phyloP scores from a whole-genome alignment of 2,888 invertebrate genomes.

The Diplolepis rosae region DNA sequence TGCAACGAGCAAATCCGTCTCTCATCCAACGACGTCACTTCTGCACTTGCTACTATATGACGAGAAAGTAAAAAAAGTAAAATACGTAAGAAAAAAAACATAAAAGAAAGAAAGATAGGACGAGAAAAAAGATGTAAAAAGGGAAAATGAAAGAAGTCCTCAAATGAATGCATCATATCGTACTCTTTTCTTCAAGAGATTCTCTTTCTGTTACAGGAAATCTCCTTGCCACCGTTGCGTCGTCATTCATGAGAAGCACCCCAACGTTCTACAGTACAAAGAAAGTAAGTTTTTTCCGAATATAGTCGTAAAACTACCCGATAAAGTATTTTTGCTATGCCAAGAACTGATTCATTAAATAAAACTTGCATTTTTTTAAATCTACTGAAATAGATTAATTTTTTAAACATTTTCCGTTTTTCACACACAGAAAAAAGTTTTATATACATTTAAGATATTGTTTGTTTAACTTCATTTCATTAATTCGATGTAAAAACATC shows the following conservation, averaged over 20 bases:
- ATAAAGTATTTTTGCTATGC: constrained; percentile 55
- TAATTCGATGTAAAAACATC: too few species aligned
- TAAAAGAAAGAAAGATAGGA: constrained; percentile 19
- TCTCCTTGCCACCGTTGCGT: constrained; percentile 95
- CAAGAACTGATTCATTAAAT: constrained; percentile 59
- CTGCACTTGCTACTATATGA: not conserved
- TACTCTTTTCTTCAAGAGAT: not conserved
- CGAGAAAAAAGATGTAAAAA: not conserved
- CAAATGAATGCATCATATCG: not conserved
- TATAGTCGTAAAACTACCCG: constrained; percentile 28
- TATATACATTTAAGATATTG: too few species aligned
- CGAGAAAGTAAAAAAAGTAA: constrained; percentile 12
- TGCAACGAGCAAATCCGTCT: not conserved
- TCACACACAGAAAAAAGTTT: too few species aligned
- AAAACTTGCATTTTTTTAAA: too few species aligned
- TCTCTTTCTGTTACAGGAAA: constrained; percentile 81
- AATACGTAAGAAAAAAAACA: constrained; percentile 21
- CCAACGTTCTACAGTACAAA: constrained; percentile 96
- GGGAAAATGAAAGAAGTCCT: not conserved
- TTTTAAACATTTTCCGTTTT: too few species aligned
- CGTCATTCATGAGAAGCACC: constrained; percentile 95
- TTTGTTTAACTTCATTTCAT: too few species aligned
- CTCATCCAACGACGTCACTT: not conserved
- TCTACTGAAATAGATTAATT: too few species aligned
- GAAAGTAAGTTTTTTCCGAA: constrained; percentile 87